phyloP scores from a whole-genome alignment of 2,113 vertebrate genomes.

The Nipponia nippon region DNA sequence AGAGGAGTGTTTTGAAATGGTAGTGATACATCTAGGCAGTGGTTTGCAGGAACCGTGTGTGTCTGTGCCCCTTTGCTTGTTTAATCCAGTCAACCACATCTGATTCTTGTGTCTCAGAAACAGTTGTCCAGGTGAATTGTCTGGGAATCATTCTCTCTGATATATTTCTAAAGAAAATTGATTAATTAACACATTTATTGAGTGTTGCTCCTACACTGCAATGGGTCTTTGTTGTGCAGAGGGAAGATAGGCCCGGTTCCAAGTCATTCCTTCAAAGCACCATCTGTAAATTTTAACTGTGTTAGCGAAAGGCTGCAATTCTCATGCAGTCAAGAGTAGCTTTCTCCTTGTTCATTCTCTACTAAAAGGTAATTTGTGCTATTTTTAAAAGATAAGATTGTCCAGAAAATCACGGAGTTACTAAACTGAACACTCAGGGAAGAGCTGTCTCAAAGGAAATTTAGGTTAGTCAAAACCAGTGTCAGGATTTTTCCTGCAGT shows the following conservation, averaged over 20 bases:
- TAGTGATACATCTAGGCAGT: neutral
- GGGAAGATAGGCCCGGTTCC: slow-evolving; percentile 24
- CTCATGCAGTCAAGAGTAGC: neutral
- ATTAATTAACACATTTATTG: slow-evolving; percentile 34
- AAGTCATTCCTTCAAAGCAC: neutral
- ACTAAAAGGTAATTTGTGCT: neutral
- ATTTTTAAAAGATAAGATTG: neutral
- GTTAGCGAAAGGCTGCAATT: neutral
- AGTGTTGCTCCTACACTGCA: neutral
- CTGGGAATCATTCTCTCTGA: neutral
- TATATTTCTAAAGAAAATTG: neutral
- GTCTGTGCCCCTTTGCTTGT: neutral
- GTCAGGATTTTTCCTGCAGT: neutral
- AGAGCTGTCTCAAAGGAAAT: neutral
- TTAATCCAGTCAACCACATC: neutral
- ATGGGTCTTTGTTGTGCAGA: neutral
- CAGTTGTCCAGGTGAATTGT: neutral
- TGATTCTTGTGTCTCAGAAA: neutral
- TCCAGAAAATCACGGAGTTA: neutral
- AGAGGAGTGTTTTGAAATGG: neutral
- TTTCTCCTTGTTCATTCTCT: neutral
- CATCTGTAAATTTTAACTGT: neutral
- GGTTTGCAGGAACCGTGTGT: neutral
- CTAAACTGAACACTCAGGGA: neutral
- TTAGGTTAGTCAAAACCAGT: neutral